phyloP scores from a whole-genome alignment of 2,113 vertebrate species.

The Actenoides lindsayi region DNA sequence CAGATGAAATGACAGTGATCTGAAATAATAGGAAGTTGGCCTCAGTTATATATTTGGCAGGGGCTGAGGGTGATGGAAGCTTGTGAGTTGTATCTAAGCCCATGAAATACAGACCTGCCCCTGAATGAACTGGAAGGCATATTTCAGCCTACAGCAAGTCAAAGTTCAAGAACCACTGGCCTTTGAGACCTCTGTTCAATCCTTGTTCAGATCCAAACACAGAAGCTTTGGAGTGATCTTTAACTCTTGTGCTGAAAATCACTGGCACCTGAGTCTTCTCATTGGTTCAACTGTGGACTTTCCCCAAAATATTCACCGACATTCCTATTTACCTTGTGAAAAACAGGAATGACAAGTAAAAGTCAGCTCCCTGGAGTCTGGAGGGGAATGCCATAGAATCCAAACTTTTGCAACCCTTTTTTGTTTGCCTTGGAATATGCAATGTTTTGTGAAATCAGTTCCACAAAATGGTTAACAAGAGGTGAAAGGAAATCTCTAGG shows the following conservation, averaged over 20 bases:
- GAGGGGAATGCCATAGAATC: not conserved
- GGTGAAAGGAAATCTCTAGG: not conserved
- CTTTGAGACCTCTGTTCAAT: not conserved
- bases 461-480: not conserved
- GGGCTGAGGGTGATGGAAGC: not conserved
- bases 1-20: not conserved
- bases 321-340: not conserved
- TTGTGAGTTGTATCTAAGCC: not conserved
- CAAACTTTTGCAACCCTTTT: not conserved
- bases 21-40: constrained; percentile 14
- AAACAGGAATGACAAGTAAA: not conserved
- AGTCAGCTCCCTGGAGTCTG: not conserved
- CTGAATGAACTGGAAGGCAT: not conserved
- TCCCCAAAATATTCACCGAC: not conserved
- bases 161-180: not conserved
- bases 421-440: not conserved
- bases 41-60: not conserved
- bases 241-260: not conserved
- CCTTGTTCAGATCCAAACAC: not conserved
- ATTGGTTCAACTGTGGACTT: not conserved
- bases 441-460: not conserved
- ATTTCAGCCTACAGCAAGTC: not conserved
- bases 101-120: constrained; percentile 11
- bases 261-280: not conserved
- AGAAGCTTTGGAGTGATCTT: not conserved